phyloP scores from a whole-genome alignment of 1,140 invertebrate species.

The Nasonia longicornis region DNA sequence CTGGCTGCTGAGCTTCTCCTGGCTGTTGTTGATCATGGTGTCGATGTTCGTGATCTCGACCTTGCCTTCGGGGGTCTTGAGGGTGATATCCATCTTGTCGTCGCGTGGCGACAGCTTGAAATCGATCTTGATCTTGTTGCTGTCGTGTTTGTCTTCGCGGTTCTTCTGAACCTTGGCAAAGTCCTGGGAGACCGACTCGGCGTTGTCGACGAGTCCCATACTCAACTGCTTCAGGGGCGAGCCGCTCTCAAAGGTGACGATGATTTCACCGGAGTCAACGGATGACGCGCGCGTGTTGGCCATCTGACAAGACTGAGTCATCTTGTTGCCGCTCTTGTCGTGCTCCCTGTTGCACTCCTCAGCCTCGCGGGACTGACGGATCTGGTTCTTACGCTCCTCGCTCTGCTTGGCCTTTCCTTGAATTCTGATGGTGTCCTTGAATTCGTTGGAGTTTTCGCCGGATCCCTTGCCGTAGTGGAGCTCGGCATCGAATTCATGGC shows the following conservation, averaged over 20 bases:
- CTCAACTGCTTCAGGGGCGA: conserved; percentile 32
- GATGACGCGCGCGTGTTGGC: conserved; percentile 66
- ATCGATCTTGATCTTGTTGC: conserved; percentile 68
- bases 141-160: conserved; percentile 48
- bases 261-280: conserved; percentile 60
- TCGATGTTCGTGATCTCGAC: conserved; percentile 49
- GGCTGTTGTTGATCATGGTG: neutral
- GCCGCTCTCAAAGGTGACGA: conserved; percentile 45
- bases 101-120: conserved; percentile 63
- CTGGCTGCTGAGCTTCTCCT: neutral
- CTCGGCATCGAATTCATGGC: conserved; percentile 64
- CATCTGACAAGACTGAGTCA: conserved; percentile 70
- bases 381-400: conserved; percentile 65
- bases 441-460: conserved; percentile 49
- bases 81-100: conserved; percentile 61
- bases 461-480: conserved; percentile 65
- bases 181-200: conserved; percentile 44
- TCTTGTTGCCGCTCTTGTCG: conserved; percentile 67
- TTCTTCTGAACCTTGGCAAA: conserved; percentile 48
- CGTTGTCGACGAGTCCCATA: conserved; percentile 45
- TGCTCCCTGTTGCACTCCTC: conserved; percentile 70
- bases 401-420: conserved; percentile 67
- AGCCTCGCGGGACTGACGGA: conserved; percentile 61
- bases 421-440: conserved; percentile 62
- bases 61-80: conserved; percentile 64